Evolutionary conservation across 2,113 vertebrate species (phyloP).

Genomic region (Neodontobutis hainanensis): DNA sequence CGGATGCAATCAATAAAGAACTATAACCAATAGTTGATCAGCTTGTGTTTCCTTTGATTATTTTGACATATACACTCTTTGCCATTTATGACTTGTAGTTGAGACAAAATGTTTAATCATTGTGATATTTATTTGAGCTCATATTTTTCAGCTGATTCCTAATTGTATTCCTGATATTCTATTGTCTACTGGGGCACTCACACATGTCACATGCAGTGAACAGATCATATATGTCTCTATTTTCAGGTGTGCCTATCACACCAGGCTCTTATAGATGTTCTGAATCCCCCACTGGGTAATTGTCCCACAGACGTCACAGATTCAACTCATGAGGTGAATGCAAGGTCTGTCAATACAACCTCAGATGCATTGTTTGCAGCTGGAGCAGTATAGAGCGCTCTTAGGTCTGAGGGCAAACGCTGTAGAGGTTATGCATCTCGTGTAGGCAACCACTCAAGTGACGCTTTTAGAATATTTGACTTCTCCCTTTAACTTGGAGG

Average conservation of each 20-base stretch:
- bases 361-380: slow-evolving; percentile 52
- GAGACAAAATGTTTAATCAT: no score
- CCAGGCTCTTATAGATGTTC: slow-evolving; percentile 29
- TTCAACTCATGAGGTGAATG: slow-evolving; percentile 55
- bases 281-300: slow-evolving; percentile 51
- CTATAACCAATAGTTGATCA: no score
- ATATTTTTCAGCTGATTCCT: neutral
- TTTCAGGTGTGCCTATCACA: slow-evolving; percentile 29
- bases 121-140: neutral
- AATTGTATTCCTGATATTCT: neutral
- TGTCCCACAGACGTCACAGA: slow-evolving; percentile 38
- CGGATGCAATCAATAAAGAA: no score
- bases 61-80: no score
- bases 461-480: slow-evolving; percentile 72
- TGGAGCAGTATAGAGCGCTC: slow-evolving; percentile 43
- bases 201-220: slow-evolving; percentile 8
- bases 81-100: no score
- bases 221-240: slow-evolving; percentile 18
- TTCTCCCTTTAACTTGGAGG: slow-evolving; percentile 75
- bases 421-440: slow-evolving; percentile 42
- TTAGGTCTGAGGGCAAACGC: slow-evolving; percentile 46
- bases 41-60: no score
- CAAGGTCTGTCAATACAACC: slow-evolving; percentile 60
- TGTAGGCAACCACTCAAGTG: slow-evolving; percentile 40
- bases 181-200: neutral